Base-by-base conservation (phyloP, 1,140 invertebrate genomes). In the Bactericera cockerelli region DNA sequence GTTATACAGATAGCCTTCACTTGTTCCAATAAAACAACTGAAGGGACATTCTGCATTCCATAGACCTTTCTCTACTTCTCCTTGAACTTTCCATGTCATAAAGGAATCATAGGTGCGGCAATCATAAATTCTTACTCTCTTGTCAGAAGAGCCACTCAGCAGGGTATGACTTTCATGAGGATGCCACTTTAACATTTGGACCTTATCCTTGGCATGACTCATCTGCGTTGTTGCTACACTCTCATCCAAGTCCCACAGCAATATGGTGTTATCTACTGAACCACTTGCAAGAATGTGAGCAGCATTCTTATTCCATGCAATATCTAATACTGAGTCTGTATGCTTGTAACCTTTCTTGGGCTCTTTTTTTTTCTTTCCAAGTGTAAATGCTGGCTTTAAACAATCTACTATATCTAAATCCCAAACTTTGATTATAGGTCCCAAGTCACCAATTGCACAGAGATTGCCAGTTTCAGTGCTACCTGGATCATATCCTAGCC, bases 231-330 rank as follows among this genome's bases (percentile, higher is more conserved):
- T 82, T 1, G 87, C 81, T 63, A 76, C 77, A 10, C 81, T 80
- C 63, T 80, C 79, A 64, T 90, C 83, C 66, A 98, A 74, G 74
- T 98, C 93, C 94, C 95, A 98, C 2, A 98, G 69, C n/a, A 89
- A 74, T 22, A 93, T 81, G 4, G 86, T 87, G 64, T 80, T 75
- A 72, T 98, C 94, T 0, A 87, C 93, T 6, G 91, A 95, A 1
- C 82, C 91, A 75, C 91, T 95, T 0, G 92, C 91, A 63, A 97
- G 69, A 38, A 95, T 78, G 72, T 94, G 90, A 75, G 71, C 75
- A 21, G 74, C 84, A 65, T 82, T 78, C 56, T 72, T 76, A 75
- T 97, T 97, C 94, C 93, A 98, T 0, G 90, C 82, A 1, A 97
- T 69, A 74, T 88, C 85, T 16, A 98, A 71, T 0, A 98, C 93